These are phyloP conservation scores for Bombylius major DNA, from an alignment of 2,888 invertebrate species.

Conservation along the genomic window DNA sequence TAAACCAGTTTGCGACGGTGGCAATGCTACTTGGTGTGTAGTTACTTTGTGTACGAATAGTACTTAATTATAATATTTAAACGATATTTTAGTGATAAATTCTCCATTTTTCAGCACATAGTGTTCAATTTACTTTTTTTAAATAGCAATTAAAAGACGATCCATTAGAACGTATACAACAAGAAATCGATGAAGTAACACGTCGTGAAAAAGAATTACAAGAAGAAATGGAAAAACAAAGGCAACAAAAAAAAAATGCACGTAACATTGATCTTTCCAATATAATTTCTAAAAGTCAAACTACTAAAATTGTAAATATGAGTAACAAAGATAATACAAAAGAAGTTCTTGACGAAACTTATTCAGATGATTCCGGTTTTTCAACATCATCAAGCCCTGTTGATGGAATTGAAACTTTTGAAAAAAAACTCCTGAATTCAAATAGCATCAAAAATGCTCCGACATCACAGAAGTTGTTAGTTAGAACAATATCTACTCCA, in stretches of 20 bases:
- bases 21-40: too few species aligned
- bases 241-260: slow-evolving; percentile 19
- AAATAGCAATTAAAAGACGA: slow-evolving; percentile 47
- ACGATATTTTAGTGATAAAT: too few species aligned
- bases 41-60: too few species aligned
- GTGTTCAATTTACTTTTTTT: slow-evolving; percentile 32
- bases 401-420: slow-evolving; percentile 22
- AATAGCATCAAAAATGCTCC: slow-evolving; percentile 26
- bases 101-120: too few species aligned
- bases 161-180: slow-evolving; percentile 70
- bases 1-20: too few species aligned
- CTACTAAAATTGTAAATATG: background rate
- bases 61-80: too few species aligned
- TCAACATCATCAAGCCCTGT: slow-evolving; percentile 33
- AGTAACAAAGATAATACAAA: slow-evolving; percentile 22
- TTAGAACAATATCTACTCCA: slow-evolving; percentile 31
- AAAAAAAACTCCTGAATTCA: slow-evolving; percentile 31
- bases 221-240: slow-evolving; percentile 35
- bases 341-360: slow-evolving; percentile 27
- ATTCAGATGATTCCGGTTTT: slow-evolving; percentile 35
- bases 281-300: background rate
- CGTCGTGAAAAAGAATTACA: slow-evolving; percentile 70
- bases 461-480: slow-evolving; percentile 32
- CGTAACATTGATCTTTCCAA: background rate
- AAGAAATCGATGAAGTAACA: slow-evolving; percentile 77